phyloP scores from a whole-genome alignment of 2,797 vertebrate genomes.

The Urophycis tenuis region DNA sequence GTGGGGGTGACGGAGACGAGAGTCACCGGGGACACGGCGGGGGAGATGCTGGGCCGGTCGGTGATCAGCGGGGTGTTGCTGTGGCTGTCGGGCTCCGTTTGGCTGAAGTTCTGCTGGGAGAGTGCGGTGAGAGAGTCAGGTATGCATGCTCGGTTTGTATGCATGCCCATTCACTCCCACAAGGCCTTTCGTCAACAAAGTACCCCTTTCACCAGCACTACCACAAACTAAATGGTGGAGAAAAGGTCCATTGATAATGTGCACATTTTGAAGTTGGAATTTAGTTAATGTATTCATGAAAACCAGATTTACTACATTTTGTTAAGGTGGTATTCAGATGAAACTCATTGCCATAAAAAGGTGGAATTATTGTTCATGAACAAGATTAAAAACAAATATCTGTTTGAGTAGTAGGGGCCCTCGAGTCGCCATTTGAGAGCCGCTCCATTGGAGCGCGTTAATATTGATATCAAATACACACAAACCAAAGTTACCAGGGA shows the following conservation, averaged over 20 bases:
- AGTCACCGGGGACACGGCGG: background rate
- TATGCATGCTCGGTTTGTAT: background rate
- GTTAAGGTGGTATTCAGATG: background rate
- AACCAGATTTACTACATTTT: too few species aligned
- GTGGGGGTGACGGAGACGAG: too few species aligned
- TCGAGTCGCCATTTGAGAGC: too few species aligned
- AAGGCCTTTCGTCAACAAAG: background rate
- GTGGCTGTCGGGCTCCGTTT: too few species aligned
- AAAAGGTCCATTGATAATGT: background rate
- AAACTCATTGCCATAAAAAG: background rate
- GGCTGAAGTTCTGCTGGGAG: too few species aligned
- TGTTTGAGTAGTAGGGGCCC: background rate
- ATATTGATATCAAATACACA: background rate
- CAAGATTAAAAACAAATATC: background rate
- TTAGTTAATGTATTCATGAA: too few species aligned
- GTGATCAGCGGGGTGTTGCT: background rate
- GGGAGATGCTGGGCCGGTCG: background rate
- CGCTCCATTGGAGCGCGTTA: background rate
- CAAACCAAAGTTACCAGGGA: background rate
- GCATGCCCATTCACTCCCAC: background rate
- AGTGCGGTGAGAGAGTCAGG: too few species aligned
- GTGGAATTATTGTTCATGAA: background rate
- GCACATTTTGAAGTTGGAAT: too few species aligned
- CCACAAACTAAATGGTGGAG: background rate
- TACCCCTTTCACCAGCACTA: background rate